Conservation (phyloP, 2,113 vertebrate genomes). For the Xiphophorus maculatus region DNA sequence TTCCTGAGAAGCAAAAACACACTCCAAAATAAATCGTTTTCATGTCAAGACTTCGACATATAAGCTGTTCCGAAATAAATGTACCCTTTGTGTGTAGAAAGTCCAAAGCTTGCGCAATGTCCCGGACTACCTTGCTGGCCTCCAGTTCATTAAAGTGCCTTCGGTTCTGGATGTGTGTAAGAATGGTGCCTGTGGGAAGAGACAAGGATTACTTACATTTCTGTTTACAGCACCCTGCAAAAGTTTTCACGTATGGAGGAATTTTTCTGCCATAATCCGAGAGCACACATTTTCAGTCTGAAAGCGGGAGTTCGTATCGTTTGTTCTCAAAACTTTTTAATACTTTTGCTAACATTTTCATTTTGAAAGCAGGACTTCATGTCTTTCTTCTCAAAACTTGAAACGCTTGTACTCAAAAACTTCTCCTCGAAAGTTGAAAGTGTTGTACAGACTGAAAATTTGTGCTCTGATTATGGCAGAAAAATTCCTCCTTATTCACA, state of each 20-base stretch:
- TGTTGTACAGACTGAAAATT: too few species aligned
- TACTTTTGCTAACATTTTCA: too few species aligned
- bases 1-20: constrained; percentile 75
- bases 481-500: neutral
- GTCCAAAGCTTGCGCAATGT: constrained; percentile 91
- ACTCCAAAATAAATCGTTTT: constrained; percentile 9
- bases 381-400: too few species aligned
- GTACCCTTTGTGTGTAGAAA: constrained; percentile 96
- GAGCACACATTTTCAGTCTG: too few species aligned
- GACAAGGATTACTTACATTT: neutral
- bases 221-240: neutral
- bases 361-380: too few species aligned
- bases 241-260: neutral
- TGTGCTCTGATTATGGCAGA: too few species aligned
- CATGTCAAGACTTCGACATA: neutral
- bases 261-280: too few species aligned
- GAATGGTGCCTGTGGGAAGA: constrained; percentile 86
- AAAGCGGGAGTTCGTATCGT: too few species aligned
- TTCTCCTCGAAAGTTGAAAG: too few species aligned
- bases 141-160: constrained; percentile 96
- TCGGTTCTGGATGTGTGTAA: constrained; percentile 92
- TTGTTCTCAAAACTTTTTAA: too few species aligned
- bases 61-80: neutral
- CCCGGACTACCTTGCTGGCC: constrained; percentile 92
- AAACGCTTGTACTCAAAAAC: too few species aligned